Conservation (phyloP, 1,140 invertebrate genomes). For the Bombus polaris region DNA sequence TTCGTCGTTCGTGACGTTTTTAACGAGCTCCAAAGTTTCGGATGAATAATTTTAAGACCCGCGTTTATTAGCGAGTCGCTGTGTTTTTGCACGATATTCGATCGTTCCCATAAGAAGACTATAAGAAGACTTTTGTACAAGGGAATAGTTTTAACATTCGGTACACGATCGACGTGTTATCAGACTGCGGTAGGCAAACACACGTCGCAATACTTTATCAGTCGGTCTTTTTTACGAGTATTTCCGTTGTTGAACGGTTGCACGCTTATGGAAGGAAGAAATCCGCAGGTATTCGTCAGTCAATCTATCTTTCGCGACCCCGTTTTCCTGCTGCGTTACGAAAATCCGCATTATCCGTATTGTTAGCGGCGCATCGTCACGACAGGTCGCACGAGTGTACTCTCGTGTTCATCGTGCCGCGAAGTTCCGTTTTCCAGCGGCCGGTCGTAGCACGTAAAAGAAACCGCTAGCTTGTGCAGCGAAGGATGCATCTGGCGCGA, state of each 20-base stretch:
- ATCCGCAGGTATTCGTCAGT: slow-evolving; percentile 9
- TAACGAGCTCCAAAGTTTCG: not conserved
- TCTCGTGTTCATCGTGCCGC: slow-evolving; percentile 59
- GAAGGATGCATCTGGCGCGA: slow-evolving; percentile 82
- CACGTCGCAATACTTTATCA: slow-evolving; percentile 9
- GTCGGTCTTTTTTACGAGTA: slow-evolving; percentile 1
- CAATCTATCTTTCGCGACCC: slow-evolving; percentile 50
- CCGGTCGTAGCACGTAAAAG: slow-evolving; percentile 54
- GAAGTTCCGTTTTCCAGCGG: slow-evolving; percentile 69
- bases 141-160: no score
- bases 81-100: not conserved
- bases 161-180: not conserved
- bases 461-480: slow-evolving; percentile 77
- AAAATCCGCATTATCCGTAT: slow-evolving; percentile 58
- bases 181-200: no score
- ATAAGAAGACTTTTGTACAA: no score
- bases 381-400: slow-evolving; percentile 64
- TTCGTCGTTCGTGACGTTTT: not conserved
- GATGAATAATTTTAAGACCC: not conserved
- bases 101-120: no score
- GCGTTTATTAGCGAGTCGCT: not conserved
- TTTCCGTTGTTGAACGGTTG: slow-evolving; percentile 19
- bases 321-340: slow-evolving; percentile 55
- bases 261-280: not conserved
- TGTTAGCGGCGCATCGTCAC: slow-evolving; percentile 64